Percentiles rank a stretch among this genome's conserved stretches.
phyloP scores from a whole-genome alignment of 2,888 invertebrate genomes.

The Catotricha subobsoleta region DNA sequence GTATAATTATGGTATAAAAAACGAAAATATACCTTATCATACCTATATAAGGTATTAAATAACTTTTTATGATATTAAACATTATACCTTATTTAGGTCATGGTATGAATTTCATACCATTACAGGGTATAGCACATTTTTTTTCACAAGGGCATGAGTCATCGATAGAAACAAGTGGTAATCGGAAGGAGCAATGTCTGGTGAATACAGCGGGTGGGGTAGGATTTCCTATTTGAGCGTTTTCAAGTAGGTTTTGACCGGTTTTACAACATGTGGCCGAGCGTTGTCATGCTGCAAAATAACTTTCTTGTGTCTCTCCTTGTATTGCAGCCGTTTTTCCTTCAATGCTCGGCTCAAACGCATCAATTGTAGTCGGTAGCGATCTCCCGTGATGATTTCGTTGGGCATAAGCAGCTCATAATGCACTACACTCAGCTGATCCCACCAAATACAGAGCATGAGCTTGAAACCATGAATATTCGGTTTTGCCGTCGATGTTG shows the following conservation, averaged over 20 bases:
- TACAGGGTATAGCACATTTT: no score
- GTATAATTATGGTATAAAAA: no score
- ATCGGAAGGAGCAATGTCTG: constrained; percentile 13
- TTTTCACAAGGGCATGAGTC: no score
- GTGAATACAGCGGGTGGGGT: constrained; percentile 11
- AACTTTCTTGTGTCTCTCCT: constrained; percentile 12
- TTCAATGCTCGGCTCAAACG: constrained; percentile 10
- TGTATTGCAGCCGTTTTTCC: constrained; percentile 12
- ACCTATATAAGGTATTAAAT: no score
- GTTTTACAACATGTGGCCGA: constrained; percentile 13
- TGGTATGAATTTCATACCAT: no score
- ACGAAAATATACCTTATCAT: no score
- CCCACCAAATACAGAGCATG: constrained; percentile 11
- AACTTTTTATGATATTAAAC: no score
- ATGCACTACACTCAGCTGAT: constrained; percentile 6
- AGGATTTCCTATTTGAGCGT: constrained; percentile 13
- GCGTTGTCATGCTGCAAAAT: constrained; percentile 15
- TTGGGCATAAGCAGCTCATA: constrained; percentile 7
- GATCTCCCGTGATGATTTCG: constrained; percentile 7
- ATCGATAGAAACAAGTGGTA: constrained; percentile 10
- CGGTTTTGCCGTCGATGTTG: constrained; percentile 10
- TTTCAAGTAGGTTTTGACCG: constrained; percentile 13
- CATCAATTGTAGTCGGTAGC: constrained; percentile 4
- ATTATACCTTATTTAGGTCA: no score
- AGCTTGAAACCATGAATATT: constrained; percentile 14